Evolutionary conservation across 1,140 invertebrate genomes (phyloP).

Genomic region (Centruroides vittatus): DNA sequence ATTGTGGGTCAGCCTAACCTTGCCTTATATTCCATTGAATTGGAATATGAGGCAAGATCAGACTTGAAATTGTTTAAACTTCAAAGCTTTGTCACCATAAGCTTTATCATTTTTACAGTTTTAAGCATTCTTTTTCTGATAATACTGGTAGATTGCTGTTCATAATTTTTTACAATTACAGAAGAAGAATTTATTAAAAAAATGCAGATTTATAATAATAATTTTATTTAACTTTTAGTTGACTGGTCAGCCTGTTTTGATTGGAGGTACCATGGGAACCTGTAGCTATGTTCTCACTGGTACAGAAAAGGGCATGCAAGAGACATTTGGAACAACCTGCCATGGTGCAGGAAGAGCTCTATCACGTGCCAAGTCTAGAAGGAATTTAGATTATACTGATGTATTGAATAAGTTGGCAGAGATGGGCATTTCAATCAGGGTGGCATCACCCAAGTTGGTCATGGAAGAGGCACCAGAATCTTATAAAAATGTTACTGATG

Average conservation of each 20-base stretch:
- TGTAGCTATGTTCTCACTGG: slow-evolving; percentile 98
- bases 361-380: slow-evolving; percentile 89
- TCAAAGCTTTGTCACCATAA: too few relatives aligned
- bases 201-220: too few relatives aligned
- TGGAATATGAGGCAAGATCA: too few relatives aligned
- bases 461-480: slow-evolving; percentile 99
- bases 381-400: slow-evolving; percentile 85
- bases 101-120: too few relatives aligned
- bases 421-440: slow-evolving; percentile 91
- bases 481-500: slow-evolving; percentile 99
- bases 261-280: slow-evolving; percentile 99
- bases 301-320: slow-evolving; percentile 89
- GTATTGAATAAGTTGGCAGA: slow-evolving; percentile 73
- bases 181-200: too few relatives aligned
- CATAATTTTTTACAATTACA: too few relatives aligned
- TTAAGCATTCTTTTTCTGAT: too few relatives aligned
- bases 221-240: slow-evolving; percentile 40
- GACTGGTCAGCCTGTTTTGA: slow-evolving; percentile 95
- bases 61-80: too few relatives aligned
- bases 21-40: too few relatives aligned
- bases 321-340: slow-evolving; percentile 99
- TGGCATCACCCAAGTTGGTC: slow-evolving; percentile 96
- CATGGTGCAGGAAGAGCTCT: slow-evolving; percentile 96
- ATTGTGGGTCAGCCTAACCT: too few relatives aligned
- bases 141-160: too few relatives aligned